Conservation (phyloP, 2,113 vertebrate genomes). For the Salvator merianae region DNA sequence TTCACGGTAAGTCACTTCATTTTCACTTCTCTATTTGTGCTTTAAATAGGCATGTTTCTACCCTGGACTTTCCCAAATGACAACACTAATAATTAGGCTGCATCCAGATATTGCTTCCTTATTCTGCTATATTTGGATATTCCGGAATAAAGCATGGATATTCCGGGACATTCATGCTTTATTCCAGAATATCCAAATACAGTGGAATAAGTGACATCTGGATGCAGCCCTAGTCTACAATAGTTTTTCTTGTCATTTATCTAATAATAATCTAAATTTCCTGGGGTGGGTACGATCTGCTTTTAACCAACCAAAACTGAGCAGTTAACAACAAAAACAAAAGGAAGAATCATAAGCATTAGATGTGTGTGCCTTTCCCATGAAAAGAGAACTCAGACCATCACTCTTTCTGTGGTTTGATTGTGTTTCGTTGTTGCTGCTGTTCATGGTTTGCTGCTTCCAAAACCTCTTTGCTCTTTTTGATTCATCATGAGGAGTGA, state of each 20-base stretch:
- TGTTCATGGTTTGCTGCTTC: background rate
- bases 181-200: no score
- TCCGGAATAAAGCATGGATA: no score
- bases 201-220: no score
- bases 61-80: background rate
- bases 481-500: background rate
- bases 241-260: background rate
- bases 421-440: background rate
- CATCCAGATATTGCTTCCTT: no score
- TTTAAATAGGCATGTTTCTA: background rate
- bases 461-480: constrained; percentile 15
- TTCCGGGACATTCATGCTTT: no score
- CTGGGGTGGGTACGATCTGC: background rate
- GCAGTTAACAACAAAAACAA: background rate
- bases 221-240: no score
- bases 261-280: background rate
- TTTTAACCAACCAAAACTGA: background rate
- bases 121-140: no score
- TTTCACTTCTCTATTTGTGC: background rate
- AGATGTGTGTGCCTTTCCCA: constrained; percentile 21
- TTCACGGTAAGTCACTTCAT: background rate
- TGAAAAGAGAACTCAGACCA: background rate
- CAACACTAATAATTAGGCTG: background rate
- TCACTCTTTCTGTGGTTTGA: background rate
- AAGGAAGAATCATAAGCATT: background rate